Percentiles rank a stretch among this genome's conserved stretches.
phyloP scores from a whole-genome alignment of 2,888 invertebrate species.

The Barypeithes pellucidus region DNA sequence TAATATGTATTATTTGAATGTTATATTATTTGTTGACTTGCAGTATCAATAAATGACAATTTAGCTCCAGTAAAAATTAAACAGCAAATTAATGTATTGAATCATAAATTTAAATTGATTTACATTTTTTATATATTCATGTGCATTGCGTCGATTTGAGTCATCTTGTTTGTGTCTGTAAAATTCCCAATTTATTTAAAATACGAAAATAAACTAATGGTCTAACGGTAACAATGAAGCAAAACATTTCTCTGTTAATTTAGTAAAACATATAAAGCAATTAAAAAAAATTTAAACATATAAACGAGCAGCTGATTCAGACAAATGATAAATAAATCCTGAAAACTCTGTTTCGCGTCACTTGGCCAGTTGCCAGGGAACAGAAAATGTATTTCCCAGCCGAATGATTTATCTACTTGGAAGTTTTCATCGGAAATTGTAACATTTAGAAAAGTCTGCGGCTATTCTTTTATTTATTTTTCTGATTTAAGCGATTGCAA shows the following conservation, averaged over 20 bases:
- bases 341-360: conserved; percentile 35
- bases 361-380: conserved; percentile 43
- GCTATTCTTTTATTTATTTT: conserved; percentile 45
- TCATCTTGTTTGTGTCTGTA: neutral
- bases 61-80: too few relatives aligned
- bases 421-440: conserved; percentile 48
- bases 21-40: too few relatives aligned
- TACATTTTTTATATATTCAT: too few relatives aligned
- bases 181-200: neutral
- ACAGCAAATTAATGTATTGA: too few relatives aligned
- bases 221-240: neutral
- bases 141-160: too few relatives aligned
- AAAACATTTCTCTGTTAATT: conserved; percentile 2
- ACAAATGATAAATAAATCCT: conserved; percentile 51
- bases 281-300: conserved; percentile 25
- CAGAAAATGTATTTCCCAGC: conserved; percentile 43
- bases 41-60: too few relatives aligned
- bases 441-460: conserved; percentile 47
- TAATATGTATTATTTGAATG: too few relatives aligned
- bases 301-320: conserved; percentile 44
- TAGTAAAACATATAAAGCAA: neutral
- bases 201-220: neutral
- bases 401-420: conserved; percentile 51
- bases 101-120: too few relatives aligned
- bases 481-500: neutral